Evolutionary conservation across 2,888 invertebrate genomes (phyloP).

Genomic region (Magallana nippona): DNA sequence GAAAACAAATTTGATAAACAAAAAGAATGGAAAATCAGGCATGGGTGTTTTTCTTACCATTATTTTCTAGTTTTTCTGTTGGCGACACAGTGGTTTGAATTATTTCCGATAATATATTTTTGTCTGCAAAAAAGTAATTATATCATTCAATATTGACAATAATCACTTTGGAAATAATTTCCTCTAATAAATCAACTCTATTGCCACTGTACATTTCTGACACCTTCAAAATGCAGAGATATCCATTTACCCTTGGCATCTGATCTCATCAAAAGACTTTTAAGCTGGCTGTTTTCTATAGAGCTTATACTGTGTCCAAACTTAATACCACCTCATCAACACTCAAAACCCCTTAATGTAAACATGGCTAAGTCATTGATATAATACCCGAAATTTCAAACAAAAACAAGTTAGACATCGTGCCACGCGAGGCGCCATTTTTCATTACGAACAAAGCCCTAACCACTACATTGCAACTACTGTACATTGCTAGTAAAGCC

Average conservation of each 20-base stretch:
- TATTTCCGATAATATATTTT: conserved; percentile 21
- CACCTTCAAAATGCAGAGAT: neutral
- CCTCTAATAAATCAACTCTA: too few relatives aligned
- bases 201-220: neutral
- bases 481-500: too few relatives aligned
- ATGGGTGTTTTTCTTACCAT: neutral
- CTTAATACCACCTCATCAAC: neutral
- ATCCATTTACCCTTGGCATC: neutral
- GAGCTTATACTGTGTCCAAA: neutral
- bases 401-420: neutral
- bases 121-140: conserved; percentile 8
- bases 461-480: too few relatives aligned
- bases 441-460: neutral
- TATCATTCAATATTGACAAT: neutral
- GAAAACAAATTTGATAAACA: too few relatives aligned
- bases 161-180: neutral
- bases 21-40: too few relatives aligned
- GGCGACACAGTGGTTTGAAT: neutral
- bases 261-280: conserved; percentile 17
- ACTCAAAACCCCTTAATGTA: neutral
- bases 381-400: neutral
- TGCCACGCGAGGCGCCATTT: neutral
- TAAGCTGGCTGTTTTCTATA: neutral
- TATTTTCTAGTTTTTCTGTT: neutral
- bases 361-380: neutral